Evolutionary conservation across 2,888 invertebrate species (phyloP), one percentile per base, ranked within the genome.

Genomic region (Dioctria rufipes): DNA sequence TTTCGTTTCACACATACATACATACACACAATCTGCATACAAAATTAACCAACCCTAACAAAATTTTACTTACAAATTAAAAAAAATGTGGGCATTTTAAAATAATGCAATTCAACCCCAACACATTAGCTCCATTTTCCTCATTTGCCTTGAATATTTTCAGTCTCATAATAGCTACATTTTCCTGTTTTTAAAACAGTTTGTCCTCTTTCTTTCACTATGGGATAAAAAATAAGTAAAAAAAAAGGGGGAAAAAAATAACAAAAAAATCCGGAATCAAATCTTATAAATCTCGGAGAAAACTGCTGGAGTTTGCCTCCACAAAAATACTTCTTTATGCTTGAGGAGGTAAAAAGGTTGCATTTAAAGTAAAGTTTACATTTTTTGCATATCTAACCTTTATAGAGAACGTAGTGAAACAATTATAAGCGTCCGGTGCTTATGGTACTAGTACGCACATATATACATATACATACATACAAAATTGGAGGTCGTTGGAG

Each of bases 341-440:
- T 65, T 65, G 65, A 65, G 65, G 65, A 42, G 65, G 65, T 65
- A 65, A 65, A 65, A 65, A 65, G 65, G 65, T 65, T 65, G 65
- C 65, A 65, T 65, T 65, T 65, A 65, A 65, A 65, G 65, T 42
- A 65, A 65, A 65, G 65, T 65, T 65, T 65, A 40, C 65, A 65
- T 65, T 65, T 65, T 65, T 65, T 65, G 65, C 65, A 65, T 65
- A 65, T 65, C 65, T 65, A 42, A 25, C 25, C 65, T 40, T 65
- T 65, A 42, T 65, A n/a, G 65, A 42, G 65, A n/a, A 65, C 65
- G 40, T 65, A 42, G 40, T 65, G 65, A 65, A 65, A 65, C 65
- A 65, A 65, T 65, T 65, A 65, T 40, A 65, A 65, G 40, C 65
- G 65, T 65, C 65, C 65, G 65, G 65, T 40, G 39, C 37, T 42